Evolutionary conservation across 2,888 invertebrate species (phyloP).

Genomic region (Lasiommata megera): DNA sequence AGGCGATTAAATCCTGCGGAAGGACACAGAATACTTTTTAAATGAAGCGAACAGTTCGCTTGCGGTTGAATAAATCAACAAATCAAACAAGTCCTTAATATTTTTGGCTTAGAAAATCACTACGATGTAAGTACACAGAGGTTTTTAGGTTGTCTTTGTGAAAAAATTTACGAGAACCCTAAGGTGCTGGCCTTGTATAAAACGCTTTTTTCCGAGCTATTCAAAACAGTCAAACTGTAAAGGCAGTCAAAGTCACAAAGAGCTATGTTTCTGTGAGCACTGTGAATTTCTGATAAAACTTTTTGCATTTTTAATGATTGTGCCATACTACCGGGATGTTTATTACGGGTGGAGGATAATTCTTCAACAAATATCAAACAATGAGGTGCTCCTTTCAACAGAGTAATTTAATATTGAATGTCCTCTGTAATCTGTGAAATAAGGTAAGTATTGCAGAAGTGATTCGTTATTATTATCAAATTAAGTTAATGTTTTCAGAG

Average conservation of each 20-base stretch:
- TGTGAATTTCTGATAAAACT: background rate
- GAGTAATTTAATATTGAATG: too few species aligned
- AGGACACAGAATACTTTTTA: too few species aligned
- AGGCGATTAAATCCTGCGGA: too few species aligned
- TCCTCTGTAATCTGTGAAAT: too few species aligned
- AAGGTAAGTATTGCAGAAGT: too few species aligned
- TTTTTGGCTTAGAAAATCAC: background rate
- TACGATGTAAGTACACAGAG: background rate
- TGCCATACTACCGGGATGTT: background rate
- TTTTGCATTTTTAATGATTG: background rate
- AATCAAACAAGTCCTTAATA: too few species aligned
- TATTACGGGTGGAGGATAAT: background rate
- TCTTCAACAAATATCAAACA: too few species aligned
- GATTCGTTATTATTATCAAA: too few species aligned
- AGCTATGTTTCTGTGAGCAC: background rate
- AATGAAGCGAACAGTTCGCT: too few species aligned
- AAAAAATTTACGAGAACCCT: background rate
- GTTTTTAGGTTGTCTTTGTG: background rate
- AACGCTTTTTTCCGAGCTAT: constrained; percentile 1
- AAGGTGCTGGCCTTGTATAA: background rate
- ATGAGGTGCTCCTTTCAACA: too few species aligned
- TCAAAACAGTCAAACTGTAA: constrained; percentile 7
- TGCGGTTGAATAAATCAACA: too few species aligned
- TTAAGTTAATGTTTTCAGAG: too few species aligned
- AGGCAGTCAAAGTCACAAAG: constrained; percentile 7